Base-by-base conservation (phyloP, 2,888 invertebrate genomes). In the Nipponacmea schrenckii region DNA sequence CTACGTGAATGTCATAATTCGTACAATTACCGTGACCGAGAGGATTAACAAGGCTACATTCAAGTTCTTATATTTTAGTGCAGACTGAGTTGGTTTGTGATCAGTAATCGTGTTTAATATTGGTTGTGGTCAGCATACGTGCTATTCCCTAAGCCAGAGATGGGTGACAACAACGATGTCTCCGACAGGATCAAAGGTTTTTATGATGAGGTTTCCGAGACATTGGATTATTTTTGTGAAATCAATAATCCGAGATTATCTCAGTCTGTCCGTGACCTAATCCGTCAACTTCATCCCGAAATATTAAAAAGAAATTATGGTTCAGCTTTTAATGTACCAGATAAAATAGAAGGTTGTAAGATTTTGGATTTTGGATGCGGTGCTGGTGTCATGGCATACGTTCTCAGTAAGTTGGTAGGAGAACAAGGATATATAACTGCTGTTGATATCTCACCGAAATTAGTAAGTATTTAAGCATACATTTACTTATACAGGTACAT, bases 311-410 rank as follows among this genome's bases (percentile, higher is more conserved):
- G 73, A 69, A 69, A 62, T 31, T 82, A 80, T 63, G 83, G 83
- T 8, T 79, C 81, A 44, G 81, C 81, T 8, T 66, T 80, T 7
- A 73, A 79, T 20, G 67, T 81, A 20, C 82, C 82, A 0, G 80
- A 80, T 62, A 71, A 75, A 31, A 65, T 83, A n/a, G 73, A 79
- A 50, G 79, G 79, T 0, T 71, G 68, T 20, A 70, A 72, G 17
- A 74, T 83, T n/a, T 73, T 83, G 8, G 83, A 83, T 71, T 73
- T 83, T 39, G 83, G 83, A 17, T 77, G 80, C 71, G 83, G 83
- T 2, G 66, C 77, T 2, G 82, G 83, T 2, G 77, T 78, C 73
- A 77, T 80, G 70, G 79, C 79, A 50, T 83, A 77, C 73, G 73
- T 80, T 24, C 77, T 83, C 31, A 76, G 80, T 56, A 79, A 77